Evolutionary conservation across 2,113 vertebrate species (phyloP).

Genomic region (Pelobates fuscus): DNA sequence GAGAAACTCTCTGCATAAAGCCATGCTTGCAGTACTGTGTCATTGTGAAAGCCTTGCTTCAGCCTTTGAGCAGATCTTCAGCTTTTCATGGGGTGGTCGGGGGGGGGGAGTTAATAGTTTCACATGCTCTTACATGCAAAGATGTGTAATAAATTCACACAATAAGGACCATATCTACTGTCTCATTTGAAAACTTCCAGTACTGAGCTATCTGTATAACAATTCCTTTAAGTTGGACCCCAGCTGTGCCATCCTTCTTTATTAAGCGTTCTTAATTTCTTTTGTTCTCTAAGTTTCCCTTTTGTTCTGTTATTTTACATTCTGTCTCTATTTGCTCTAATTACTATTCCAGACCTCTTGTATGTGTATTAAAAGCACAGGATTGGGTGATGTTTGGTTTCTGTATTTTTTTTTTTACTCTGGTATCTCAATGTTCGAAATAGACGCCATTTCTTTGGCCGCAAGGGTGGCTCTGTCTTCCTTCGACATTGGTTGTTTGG

Average conservation of each 20-base stretch:
- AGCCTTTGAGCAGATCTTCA: background rate
- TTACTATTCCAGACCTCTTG: background rate
- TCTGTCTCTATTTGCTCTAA: background rate
- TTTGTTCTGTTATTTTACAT: background rate
- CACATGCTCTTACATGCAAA: background rate
- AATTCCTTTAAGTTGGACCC: background rate
- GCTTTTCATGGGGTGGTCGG: background rate
- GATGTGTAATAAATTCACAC: background rate
- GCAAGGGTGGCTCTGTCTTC: background rate
- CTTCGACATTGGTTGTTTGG: conserved; percentile 17
- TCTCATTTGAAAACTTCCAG: background rate
- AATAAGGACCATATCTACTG: background rate
- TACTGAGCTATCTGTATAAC: background rate
- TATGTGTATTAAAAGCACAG: background rate
- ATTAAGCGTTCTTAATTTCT: background rate
- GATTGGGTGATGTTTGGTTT: background rate
- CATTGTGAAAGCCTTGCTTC: background rate
- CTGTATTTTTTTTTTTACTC: background rate
- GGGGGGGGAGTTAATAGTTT: background rate
- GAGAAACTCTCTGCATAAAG: background rate
- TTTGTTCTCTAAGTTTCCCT: background rate
- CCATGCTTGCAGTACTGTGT: background rate
- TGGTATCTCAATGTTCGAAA: background rate
- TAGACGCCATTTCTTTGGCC: background rate
- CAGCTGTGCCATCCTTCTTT: background rate